A percentile compares a stretch with the other conserved stretches of the same genome.
Conservation (phyloP, 2,888 invertebrate genomes). For the Diploptera punctata region DNA sequence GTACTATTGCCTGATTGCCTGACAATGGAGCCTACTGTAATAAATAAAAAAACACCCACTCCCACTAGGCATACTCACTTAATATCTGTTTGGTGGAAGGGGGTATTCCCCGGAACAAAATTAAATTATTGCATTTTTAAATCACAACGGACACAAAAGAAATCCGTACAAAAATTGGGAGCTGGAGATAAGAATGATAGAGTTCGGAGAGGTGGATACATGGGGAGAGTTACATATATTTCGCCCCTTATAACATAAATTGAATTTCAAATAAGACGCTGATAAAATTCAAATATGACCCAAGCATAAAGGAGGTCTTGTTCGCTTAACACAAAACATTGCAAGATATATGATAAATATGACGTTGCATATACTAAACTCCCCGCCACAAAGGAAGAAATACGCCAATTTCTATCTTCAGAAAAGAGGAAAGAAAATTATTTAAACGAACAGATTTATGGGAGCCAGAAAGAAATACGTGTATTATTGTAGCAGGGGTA, state of each 20-base stretch:
- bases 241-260: conserved; percentile 48
- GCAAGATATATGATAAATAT: neutral
- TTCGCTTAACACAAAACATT: neutral
- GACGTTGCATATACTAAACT: neutral
- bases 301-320: conserved; percentile 1
- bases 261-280: conserved; percentile 51
- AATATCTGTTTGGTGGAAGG: no score
- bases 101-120: neutral
- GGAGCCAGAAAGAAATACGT: no score
- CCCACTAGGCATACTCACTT: no score
- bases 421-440: no score
- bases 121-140: conserved; percentile 23
- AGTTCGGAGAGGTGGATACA: conserved; percentile 1
- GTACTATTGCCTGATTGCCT: no score
- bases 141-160: neutral
- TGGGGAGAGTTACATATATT: conserved; percentile 10
- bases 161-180: conserved; percentile 22
- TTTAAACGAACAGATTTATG: no score
- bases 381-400: no score
- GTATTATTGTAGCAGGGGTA: no score
- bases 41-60: no score
- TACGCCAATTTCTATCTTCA: no score
- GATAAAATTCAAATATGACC: conserved; percentile 48
- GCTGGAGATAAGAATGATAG: conserved; percentile 18
- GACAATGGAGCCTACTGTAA: no score